A percentile compares a stretch with the other conserved stretches of the same genome.
phyloP scores from a whole-genome alignment of 1,140 invertebrate species.

The roundworm (Caenorhabditis elegans) region WBcel235 BX284604.4:7928001-7928500 shows the following conservation, averaged over 20 bases:
- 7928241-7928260: neutral
- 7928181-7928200: no score
- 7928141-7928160: neutral
- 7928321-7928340: neutral
- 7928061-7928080: neutral
- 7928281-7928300: neutral
- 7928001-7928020: conserved; percentile 23
- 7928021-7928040: neutral
- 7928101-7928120: no score
- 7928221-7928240: no score
- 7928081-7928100: neutral
- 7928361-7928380: conserved; percentile 1
- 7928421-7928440: conserved; percentile 57
- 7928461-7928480: conserved; percentile 64
- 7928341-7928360: neutral
- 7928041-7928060: neutral
- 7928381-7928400: neutral
- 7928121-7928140: neutral
- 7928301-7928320: conserved; percentile 22
- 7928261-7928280: neutral
- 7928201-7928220: no score
- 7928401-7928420: conserved; percentile 28
- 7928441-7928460: conserved; percentile 62
- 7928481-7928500: conserved; percentile 63
- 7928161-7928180: neutral